Evolutionary conservation across 2,888 invertebrate genomes (phyloP), one percentile per base, ranked within the genome.

Genomic region (Xestia rhomboidea): DNA sequence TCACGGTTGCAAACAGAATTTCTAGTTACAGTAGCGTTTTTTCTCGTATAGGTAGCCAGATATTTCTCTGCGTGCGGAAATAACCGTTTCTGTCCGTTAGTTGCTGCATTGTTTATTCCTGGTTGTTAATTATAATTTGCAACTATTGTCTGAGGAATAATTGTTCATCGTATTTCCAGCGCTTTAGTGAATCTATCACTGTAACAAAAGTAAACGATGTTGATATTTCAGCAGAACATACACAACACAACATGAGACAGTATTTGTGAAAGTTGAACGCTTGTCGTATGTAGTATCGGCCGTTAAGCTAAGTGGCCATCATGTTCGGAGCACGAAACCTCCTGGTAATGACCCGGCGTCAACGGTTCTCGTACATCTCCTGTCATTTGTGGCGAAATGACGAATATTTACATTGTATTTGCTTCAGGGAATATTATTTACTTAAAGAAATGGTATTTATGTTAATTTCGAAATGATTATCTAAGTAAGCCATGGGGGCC

Each of bases 261-360:
- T 64, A 18, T 69, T 69, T 10, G 73, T 27, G 60, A 76, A 51
- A 69, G 66, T 64, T 60, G 76, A 72, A n/a, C 74, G 80, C 76
- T 54, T 68, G 75, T 73, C 77, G 63, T 69, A 77, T 68, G 64
- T 64, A 41, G 13, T 70, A 67, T 34, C 77, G 81, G 60, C 82
- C 66, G 79, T 82, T 81, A 79, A 84, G 82, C 86, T 82, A 80
- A 86, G 84, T 88, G 76, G 72, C 79, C 67, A 73, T 86, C 75
- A 86, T 78, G 77, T 77, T 68, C 77, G 81, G 74, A 82, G 79
- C 79, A 78, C 76, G 80, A 84, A 84, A 74, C 75, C 81, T 79
- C 73, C 68, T 76, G 68, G 79, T 83, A 87, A 84, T 79, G 87
- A 81, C 79, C 77, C 77, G 69, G 76, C 81, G 80, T 85, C 86